Evolutionary conservation across 37 sponge, comb jelly and placozoan species (phyloP), one percentile per base, ranked within the genome.

Genomic region (Beroe ovata): DNA sequence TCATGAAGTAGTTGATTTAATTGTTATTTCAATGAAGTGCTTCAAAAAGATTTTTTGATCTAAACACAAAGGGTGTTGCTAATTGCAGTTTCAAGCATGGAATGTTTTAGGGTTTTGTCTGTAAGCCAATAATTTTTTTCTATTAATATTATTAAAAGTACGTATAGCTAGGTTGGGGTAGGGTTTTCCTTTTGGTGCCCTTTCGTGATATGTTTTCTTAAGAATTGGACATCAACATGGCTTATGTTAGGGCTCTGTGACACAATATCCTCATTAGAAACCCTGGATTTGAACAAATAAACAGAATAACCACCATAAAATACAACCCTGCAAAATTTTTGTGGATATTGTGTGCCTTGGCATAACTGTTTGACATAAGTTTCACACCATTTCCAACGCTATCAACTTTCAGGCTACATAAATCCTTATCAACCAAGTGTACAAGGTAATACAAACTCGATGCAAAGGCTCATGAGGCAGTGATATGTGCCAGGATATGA

Each of bases 361-460:
- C n/a, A n/a, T n/a, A n/a, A n/a, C n/a, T n/a, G n/a, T n/a, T n/a
- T n/a, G n/a, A n/a, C n/a, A n/a, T n/a, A n/a, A n/a, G n/a, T n/a
- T n/a, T n/a, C n/a, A n/a, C n/a, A n/a, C n/a, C n/a, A n/a, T n/a
- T 66, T 66, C 69, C 69, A 66, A 66, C 35, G 6, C 1, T 4
- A 32, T 33, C 6, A 34, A 37, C 25, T 66, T 66, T 66, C 69
- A 66, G 69, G 69, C 34, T 66, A 32, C 30, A 29, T 34, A 14
- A 66, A 66, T 30, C 69, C 69, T 66, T 66, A 66, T 30, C 69
- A 66, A 4, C 69, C 29, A 30, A 29, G 36, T 34, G 69, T 33
- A 66, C 69, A 26, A 66, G 69, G 69, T 66, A 66, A 66, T 29
- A n/a, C n/a, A n/a, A n/a, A n/a, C n/a, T n/a, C n/a, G n/a, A n/a